These are phyloP conservation scores for Sycobia sp. DNA, from an alignment of 1,140 invertebrate genomes.

Conservation along the genomic window DNA sequence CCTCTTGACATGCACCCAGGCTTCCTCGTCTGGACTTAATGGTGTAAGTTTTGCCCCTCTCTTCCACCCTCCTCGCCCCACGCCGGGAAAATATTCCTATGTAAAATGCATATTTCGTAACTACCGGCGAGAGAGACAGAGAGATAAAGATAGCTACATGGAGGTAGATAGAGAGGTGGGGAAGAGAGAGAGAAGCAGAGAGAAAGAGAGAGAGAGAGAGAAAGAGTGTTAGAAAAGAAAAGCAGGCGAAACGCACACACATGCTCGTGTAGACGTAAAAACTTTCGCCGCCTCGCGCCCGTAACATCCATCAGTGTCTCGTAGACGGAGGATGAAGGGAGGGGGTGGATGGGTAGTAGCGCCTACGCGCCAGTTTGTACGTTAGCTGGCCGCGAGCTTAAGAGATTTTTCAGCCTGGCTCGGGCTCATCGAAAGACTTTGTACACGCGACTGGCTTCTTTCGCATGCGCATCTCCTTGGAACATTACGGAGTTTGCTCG, in stretches of 20 bases:
- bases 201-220: too few species aligned
- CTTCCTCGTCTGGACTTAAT: neutral
- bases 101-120: slow-evolving; percentile 7
- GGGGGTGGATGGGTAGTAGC: too few species aligned
- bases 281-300: neutral
- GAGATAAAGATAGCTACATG: neutral
- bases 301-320: slow-evolving; percentile 18
- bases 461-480: neutral
- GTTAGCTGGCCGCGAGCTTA: slow-evolving; percentile 3
- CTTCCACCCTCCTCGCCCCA: too few species aligned
- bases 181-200: too few species aligned
- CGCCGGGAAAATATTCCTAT: neutral
- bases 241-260: neutral
- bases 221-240: too few species aligned
- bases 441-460: slow-evolving; percentile 6
- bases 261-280: neutral
- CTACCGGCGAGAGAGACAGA: too few species aligned
- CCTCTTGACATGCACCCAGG: too few species aligned
- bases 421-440: slow-evolving; percentile 12
- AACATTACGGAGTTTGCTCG: slow-evolving; percentile 11
- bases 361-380: too few species aligned
- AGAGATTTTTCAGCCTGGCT: slow-evolving; percentile 12
- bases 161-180: neutral
- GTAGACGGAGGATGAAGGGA: neutral
- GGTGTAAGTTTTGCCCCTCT: slow-evolving; percentile 8